phyloP scores from a whole-genome alignment of 2,888 invertebrate genomes.

The Pteria penguin region DNA sequence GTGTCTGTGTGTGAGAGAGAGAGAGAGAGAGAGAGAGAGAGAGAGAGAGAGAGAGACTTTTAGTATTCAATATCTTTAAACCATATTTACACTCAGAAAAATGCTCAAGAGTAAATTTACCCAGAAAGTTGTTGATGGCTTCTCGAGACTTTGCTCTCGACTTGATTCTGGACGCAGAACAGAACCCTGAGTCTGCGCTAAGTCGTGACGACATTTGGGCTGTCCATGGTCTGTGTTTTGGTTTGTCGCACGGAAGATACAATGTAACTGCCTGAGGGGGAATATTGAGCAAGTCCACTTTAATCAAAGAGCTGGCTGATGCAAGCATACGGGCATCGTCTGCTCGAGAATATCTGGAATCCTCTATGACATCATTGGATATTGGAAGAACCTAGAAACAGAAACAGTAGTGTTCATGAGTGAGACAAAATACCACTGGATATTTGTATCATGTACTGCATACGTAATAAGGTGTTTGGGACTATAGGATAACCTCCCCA shows the following conservation, averaged over 20 bases:
- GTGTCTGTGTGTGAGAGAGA: no score
- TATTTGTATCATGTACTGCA: background rate
- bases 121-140: conserved; percentile 15
- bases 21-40: no score
- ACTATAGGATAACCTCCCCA: no score
- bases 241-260: conserved; percentile 27
- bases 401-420: background rate
- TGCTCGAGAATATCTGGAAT: conserved; percentile 8
- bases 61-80: no score
- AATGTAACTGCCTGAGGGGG: conserved; percentile 30
- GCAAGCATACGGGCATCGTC: conserved; percentile 15
- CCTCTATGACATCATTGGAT: conserved; percentile 13
- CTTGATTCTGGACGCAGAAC: conserved; percentile 20
- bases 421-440: background rate
- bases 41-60: no score
- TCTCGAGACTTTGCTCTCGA: conserved; percentile 25
- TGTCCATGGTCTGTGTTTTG: conserved; percentile 17
- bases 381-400: conserved; percentile 27
- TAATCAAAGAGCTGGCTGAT: conserved; percentile 20
- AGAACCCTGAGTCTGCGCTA: conserved; percentile 23
- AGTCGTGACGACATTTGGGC: conserved; percentile 12
- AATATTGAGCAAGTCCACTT: conserved; percentile 15
- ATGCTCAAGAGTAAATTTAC: no score
- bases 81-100: no score
- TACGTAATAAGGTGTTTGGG: no score